Base-by-base conservation (phyloP, 2,113 vertebrate species). In the Callospermophilus lateralis region DNA sequence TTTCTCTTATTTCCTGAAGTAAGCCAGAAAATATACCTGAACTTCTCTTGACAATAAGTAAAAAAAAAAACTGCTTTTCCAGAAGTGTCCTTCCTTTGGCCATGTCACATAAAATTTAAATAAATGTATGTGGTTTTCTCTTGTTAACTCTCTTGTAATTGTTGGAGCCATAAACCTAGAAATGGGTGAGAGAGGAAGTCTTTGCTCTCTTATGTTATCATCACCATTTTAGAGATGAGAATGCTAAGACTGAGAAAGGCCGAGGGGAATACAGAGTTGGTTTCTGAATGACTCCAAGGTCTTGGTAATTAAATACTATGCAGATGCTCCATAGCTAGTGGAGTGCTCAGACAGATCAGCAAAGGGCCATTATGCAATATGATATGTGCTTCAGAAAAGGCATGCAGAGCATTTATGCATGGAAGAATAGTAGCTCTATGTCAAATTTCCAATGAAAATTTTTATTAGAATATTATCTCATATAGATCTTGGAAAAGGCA, bases 401-500 rank as follows among this genome's bases (percentile, higher is more conserved):
- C 20, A n/a, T 3, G n/a, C 16, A 32, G 12, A 55, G 20, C 53
- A 73, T 20, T 10, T 42, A 32, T 20, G 20, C 58, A 58, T 61
- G 79, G 26, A 68, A 51, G 24, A 39, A 30, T 9, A 24, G 28
- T 1, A 37, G 20, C 19, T 77, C 37, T 22, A 15, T 32, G 26
- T 32, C 26, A 85, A 58, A 83, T 94, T 90, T 72, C 45, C 65
- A 73, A 1, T 28, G 39, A 73, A 48, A 89, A 87, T 12, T 76
- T 34, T 88, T 42, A 63, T n/a, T 68, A 67, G 77, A 86, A 84
- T 78, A 83, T 26, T 73, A 48, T 72, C 93, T 90, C 61, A 63
- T 45, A 17, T 65, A 85, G 55, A 67, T 12, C 8, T 68, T 53
- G 20, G n/a, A 20, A 48, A 16, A 63, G 51, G 30, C 28, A 83